These are phyloP conservation scores for Helobdella robusta DNA, from an alignment of 2,888 invertebrate genomes.

Conservation along the genomic window DNA sequence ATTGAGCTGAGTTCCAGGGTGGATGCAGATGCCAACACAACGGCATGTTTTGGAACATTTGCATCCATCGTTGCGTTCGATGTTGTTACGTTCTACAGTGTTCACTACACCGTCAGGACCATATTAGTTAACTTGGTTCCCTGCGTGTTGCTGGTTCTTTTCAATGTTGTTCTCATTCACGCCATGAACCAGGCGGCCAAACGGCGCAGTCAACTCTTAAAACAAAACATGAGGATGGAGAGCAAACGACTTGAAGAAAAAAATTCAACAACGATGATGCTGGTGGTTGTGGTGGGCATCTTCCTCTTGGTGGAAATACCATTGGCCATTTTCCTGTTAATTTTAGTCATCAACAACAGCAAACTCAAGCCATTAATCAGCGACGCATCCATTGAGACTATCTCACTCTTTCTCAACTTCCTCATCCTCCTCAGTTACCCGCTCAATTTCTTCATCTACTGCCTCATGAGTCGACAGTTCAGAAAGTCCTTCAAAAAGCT, in stretches of 20 bases:
- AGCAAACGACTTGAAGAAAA: constrained; percentile 40
- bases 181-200: constrained; percentile 69
- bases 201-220: constrained; percentile 20
- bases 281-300: constrained; percentile 44
- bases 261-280: constrained; percentile 41
- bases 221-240: constrained; percentile 55
- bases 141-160: constrained; percentile 73
- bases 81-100: constrained; percentile 60
- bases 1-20: constrained; percentile 5
- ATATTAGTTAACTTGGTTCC: constrained; percentile 83
- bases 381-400: not conserved
- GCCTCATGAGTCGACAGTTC: constrained; percentile 87
- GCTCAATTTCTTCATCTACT: constrained; percentile 87
- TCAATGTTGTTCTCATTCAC: constrained; percentile 74
- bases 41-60: constrained; percentile 33
- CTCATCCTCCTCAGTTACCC: constrained; percentile 73
- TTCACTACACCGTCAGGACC: constrained; percentile 67
- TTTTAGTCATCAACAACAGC: constrained; percentile 62
- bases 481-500: constrained; percentile 75
- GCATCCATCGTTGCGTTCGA: constrained; percentile 19
- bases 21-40: not conserved
- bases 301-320: constrained; percentile 53
- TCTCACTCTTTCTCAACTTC: constrained; percentile 66
- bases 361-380: constrained; percentile 22
- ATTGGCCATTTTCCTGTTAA: constrained; percentile 51